Base-by-base conservation (phyloP, 2,797 vertebrate species). In the Sebastes iracundus region DNA sequence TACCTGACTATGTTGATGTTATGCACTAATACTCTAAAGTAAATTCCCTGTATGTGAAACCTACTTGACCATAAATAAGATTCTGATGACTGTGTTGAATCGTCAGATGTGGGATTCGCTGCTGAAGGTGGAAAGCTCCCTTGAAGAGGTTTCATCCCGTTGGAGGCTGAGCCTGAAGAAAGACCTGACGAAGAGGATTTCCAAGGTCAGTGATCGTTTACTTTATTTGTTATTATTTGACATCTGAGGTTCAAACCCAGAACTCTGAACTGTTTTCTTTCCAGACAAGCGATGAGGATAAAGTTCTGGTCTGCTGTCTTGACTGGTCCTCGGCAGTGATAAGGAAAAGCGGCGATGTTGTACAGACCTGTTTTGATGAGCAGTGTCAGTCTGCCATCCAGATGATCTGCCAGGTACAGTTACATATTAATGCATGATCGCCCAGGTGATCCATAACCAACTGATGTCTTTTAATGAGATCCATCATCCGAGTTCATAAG, bases 31-130 rank as follows among this genome's bases (percentile, higher is more conserved):
- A 18, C 42, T 49, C 16, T 46, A 46, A 38, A 13, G 35, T 38
- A 38, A 38, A 38, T 38, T 38, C 38, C 38, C 38, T 38, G 38
- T 38, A 38, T 0, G 0, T 38, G 38, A 38, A 38, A 38, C 5
- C 38, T 38, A 38, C 38, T 38, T 38, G 38, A 14, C 38, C 38
- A 46, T 70, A 14, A 16, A 75, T 2, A 1, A 25, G 20, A 25
- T 35, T 46, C 22, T 27, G 10, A 42, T 25, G 3, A 9, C 14
- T 46, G 6, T 75, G 3, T 60, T 74, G 22, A 30, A 46, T 77
- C 67, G 4, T 10, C 80, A 96, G 95, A 83, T 96, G 77, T 96
- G 96, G 96, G 92, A 94, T 35, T 59, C 87, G 0, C 83, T 96
- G 85, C 77, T 96, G 76, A 85, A 69, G 52, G 82, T 93, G n/a